Base-by-base conservation (phyloP, 2,888 invertebrate species). In the Spilosoma lubricipeda region DNA sequence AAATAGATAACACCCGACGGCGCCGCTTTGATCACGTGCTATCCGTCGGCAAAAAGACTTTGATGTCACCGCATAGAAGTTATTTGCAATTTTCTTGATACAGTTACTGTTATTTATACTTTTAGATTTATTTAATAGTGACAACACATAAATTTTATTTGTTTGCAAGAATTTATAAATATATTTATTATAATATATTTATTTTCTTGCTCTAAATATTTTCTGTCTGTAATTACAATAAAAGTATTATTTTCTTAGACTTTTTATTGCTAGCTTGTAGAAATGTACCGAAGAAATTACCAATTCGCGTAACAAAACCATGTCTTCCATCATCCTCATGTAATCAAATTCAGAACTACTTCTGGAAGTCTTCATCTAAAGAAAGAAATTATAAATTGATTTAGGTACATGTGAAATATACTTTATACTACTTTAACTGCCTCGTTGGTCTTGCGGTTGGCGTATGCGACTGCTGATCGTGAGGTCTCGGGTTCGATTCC, bases 11-110 rank as follows among this genome's bases (percentile, higher is more conserved):
- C 77, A 76, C 80, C 82, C 82, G 88, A 89, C 93, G 93, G 81
- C 92, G 90, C 90, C 84, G 72, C 91, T 92, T 92, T 94, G 89
- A 93, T 91, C 87, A 90, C 85, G 81, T 3, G n/a, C 88, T 89
- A 88, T 85, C 91, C 91, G 93, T 85, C 92, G 93, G 92, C 89
- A 88, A 88, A 85, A 74, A 78, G 75, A 76, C 82, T 82, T 80
- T 85, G 77, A 82, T 86, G 85, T 84, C 78, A 80, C 75, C 68
- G 71, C 74, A 64, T 76, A 70, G 71, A 70, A 82, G 78, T 83
- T 85, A 80, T 77, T 80, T 82, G 81, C 79, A 74, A 83, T 87
- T 90, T 89, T 90, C 87, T 85, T 90, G 76, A 87, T 85, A 87
- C 82, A 85, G 87, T 76, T 65, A 45, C 48, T 45, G 20, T 45